Base-by-base conservation (phyloP, 2,113 vertebrate genomes). In the Mystacornis crossleyi region DNA sequence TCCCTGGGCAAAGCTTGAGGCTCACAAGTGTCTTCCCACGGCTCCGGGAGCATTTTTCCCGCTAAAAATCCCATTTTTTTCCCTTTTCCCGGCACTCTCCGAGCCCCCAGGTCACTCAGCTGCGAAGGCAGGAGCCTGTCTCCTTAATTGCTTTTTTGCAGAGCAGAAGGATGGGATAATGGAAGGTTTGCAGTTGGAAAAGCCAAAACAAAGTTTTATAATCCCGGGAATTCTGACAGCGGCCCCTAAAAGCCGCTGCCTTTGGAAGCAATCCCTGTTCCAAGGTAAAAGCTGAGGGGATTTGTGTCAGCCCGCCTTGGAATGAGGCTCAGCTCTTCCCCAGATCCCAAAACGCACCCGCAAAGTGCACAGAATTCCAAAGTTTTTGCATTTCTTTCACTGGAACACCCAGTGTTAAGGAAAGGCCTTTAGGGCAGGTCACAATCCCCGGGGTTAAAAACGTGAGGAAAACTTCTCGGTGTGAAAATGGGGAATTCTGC, bases 301-400 rank as follows among this genome's bases (percentile, higher is more conserved):
- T 69, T 55, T 14, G 3, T 4, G 2, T 4, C 31, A 38, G 9
- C 4, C 10, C 3, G 1, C 13, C 12, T 38, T 4, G 36, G 55
- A 61, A 7, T 29, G 8, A 17, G 0, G 8, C 34, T 18, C 11
- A 28, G 47, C 42, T 45, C 53, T 21, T 8, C 21, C 19, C 24
- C 8, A 33, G 18, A 60, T 48, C 45, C 51, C 55, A 42, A 1
- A 6, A 16, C 17, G 9, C 40, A 19, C 7, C 31, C 38, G 5
- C 43, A n/a, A 1, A 5, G 6, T 1, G 2, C 5, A 1, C 0
- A 0, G 14, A n/a, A 47, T 31, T 18, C 21, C 8, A 13, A 5
- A 2, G 1, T 2, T 61, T 55, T 24, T 36, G 3, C 0, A 3
- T 42, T 71, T n/a, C 14, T 53, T 78, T 36, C 40, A 4, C 4